These are phyloP conservation scores for Drosophila chauvacae DNA, from an alignment of 1,140 invertebrate species.

Conservation along the genomic window DNA sequence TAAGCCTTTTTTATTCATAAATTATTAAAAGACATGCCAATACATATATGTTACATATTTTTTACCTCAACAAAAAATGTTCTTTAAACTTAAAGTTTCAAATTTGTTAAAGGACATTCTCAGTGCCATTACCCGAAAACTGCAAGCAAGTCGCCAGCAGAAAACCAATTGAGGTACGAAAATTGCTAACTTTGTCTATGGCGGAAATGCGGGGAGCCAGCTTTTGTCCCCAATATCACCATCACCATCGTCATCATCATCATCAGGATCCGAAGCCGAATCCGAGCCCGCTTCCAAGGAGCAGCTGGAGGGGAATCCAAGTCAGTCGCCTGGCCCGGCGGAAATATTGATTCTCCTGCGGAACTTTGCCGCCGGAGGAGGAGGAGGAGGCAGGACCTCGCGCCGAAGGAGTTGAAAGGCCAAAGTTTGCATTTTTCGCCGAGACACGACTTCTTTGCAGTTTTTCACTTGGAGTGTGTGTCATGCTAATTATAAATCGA, in stretches of 20 bases:
- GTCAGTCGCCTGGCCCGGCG: constrained; percentile 46
- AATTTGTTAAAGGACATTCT: constrained; percentile 8
- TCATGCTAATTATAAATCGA: constrained; percentile 83
- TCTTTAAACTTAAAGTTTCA: background rate
- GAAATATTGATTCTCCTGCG: constrained; percentile 78
- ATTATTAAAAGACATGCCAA: background rate
- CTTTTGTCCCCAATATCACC: constrained; percentile 24
- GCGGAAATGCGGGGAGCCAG: constrained; percentile 27
- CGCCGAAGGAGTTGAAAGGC: constrained; percentile 24
- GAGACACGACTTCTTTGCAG: constrained; percentile 66
- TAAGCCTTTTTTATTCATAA: no score
- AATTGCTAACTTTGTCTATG: constrained; percentile 71
- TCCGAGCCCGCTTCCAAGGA: background rate
- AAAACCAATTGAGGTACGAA: constrained; percentile 80
- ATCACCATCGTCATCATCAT: background rate
- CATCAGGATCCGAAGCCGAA: background rate
- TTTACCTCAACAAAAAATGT: background rate
- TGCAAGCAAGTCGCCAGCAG: constrained; percentile 11
- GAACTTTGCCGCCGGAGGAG: constrained; percentile 6
- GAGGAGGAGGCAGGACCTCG: background rate
- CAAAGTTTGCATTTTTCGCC: constrained; percentile 76
- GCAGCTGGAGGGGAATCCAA: background rate
- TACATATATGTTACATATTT: background rate
- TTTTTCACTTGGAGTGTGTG: constrained; percentile 78
- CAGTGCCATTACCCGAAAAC: background rate